Conservation (phyloP, 92 coral and sea anemone genomes). For the Porites evermanni region DNA sequence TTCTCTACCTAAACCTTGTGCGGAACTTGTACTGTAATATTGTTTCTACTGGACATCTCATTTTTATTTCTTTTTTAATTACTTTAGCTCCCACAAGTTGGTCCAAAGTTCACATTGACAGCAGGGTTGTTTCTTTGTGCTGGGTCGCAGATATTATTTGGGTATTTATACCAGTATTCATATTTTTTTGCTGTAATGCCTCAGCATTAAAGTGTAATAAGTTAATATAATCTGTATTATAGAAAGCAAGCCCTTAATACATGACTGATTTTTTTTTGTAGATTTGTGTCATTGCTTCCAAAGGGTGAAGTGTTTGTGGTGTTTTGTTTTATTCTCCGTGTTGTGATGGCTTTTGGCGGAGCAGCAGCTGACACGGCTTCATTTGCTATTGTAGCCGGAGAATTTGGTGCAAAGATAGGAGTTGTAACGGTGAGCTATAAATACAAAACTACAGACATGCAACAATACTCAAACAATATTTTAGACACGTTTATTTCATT, state of each 20-base stretch:
- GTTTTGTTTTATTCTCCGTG: conserved; percentile 84
- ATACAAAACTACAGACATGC: too few relatives aligned
- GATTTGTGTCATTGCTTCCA: conserved; percentile 88
- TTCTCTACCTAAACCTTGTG: too few relatives aligned
- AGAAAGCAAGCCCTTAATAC: too few relatives aligned
- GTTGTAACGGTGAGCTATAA: conserved; percentile 73
- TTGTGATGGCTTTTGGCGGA: conserved; percentile 89
- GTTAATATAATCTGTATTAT: too few relatives aligned
- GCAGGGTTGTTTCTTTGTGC: conserved; percentile 77
- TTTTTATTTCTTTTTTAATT: neutral
- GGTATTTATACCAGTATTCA: conserved; percentile 25
- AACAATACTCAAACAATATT: too few relatives aligned
- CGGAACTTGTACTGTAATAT: neutral
- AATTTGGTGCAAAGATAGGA: conserved; percentile 82
- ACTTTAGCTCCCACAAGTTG: conserved; percentile 86
- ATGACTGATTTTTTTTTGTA: conserved; percentile 12
- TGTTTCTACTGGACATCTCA: neutral
- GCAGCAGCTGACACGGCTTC: conserved; percentile 91
- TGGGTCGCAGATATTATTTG: conserved; percentile 77
- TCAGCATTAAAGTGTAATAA: too few relatives aligned
- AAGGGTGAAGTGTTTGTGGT: conserved; percentile 75
- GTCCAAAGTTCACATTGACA: conserved; percentile 75
- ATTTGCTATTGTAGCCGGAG: conserved; percentile 94
- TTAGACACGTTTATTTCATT: too few relatives aligned
- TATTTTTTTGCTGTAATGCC: too few relatives aligned